Conservation (phyloP, 2,888 invertebrate genomes). For the Pristionchus fissidentatus region DNA sequence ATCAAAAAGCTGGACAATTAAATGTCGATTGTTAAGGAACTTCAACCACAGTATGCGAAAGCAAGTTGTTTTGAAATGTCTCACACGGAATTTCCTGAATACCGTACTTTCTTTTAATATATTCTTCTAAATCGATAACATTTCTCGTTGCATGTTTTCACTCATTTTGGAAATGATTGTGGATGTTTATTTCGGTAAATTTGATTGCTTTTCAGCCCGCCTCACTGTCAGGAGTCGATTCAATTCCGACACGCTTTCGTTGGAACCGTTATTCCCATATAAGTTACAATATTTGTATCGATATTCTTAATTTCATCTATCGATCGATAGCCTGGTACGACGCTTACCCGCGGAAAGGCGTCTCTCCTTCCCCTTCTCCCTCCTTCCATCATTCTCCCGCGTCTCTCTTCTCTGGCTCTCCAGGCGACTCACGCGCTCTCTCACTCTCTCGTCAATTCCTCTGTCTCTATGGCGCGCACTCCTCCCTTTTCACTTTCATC, state of each 20-base stretch:
- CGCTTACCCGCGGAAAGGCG: conserved; percentile 38
- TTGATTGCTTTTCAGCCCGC: no score
- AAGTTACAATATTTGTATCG: no score
- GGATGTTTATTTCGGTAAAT: no score
- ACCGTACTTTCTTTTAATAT: neutral
- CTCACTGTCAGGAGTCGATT: no score
- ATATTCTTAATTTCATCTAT: conserved; percentile 2
- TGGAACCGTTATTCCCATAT: no score
- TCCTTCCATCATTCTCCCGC: conserved; percentile 9
- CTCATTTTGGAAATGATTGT: no score
- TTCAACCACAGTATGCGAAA: neutral
- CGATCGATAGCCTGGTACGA: conserved; percentile 42
- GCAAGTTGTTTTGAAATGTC: neutral
- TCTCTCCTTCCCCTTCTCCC: conserved; percentile 21
- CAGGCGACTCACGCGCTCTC: neutral
- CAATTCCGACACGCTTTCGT: no score
- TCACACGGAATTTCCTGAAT: neutral
- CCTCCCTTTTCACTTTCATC: conserved; percentile 2
- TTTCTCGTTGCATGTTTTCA: no score
- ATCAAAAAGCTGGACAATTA: neutral
- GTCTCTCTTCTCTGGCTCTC: conserved; percentile 24
- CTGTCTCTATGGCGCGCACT: conserved; percentile 27
- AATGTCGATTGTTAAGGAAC: neutral
- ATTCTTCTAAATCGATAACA: no score
- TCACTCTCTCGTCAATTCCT: conserved; percentile 40